Conservation (phyloP, 2,888 invertebrate species). For the Euzetes globulus region DNA sequence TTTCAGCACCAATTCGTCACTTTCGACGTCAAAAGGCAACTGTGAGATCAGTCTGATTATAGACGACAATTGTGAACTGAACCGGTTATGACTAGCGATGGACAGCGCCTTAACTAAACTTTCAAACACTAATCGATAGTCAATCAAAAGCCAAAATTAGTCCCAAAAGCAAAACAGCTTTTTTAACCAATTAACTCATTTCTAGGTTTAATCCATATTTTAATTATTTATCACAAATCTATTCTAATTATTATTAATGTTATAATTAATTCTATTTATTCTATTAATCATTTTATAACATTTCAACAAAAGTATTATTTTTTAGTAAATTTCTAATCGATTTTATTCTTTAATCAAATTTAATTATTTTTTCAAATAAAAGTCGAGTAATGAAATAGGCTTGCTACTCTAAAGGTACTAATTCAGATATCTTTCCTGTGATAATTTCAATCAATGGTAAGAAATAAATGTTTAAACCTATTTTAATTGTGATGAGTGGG, state of each 20-base stretch:
- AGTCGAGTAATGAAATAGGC: no score
- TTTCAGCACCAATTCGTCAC: conserved; percentile 7
- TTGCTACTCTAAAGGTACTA: no score
- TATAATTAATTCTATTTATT: not conserved
- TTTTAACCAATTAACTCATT: not conserved
- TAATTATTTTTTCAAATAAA: no score
- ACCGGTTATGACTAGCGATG: conserved; percentile 17
- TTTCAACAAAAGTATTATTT: not conserved
- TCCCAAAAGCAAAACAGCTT: not conserved
- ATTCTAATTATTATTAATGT: not conserved
- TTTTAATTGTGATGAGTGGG: no score
- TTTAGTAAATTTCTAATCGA: not conserved
- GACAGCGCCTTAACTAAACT: not conserved
- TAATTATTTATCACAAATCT: not conserved
- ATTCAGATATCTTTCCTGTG: no score
- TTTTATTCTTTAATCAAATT: no score
- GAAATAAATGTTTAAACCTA: no score
- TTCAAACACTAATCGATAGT: not conserved
- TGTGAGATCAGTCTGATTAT: not conserved
- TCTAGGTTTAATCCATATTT: not conserved
- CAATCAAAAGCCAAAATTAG: not conserved
- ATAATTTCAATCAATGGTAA: no score
- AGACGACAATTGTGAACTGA: conserved; percentile 2
- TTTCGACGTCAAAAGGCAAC: not conserved
- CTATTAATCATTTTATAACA: not conserved